Evolutionary conservation across 2,888 invertebrate species (phyloP), one percentile per base, ranked within the genome.

Genomic region (Magallana nippona): DNA sequence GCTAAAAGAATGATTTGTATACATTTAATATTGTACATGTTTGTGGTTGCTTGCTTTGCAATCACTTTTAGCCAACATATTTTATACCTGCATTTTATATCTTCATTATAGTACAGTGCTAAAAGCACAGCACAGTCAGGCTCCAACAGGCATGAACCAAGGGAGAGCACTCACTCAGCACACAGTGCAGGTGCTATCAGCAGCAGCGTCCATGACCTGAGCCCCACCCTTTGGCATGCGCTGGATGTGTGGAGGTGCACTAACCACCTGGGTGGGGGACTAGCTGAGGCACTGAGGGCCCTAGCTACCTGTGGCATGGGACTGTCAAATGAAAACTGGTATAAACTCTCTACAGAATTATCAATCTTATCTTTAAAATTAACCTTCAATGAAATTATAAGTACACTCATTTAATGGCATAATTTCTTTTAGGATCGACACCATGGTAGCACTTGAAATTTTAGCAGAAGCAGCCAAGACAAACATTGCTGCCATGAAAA

Each of bases 241-340:
- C 90, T 94, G 55, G 94, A 94, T 88, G 93, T 94, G 11, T 94
- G 94, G 94, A 88, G 93, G n/a, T 94, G 93, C 87, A 92, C 92
- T 11, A 92, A 91, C 83, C 90, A 91, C 78, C 88, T 91, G 8
- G 87, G 91, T 80, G 91, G 92, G 10, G 92, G 93, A 0, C 87
- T 93, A 5, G 82, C 84, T 1, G 91, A 92, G 57, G 93, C 94
- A 8, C 88, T 94, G 10, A 88, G 87, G 27, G 92, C 93, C 1
- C 89, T 94, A 32, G 90, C 90, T 56, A 90, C 91, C 60, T 94
- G 94, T 89, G 93, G 92, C 19, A 89, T 89, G 84, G 92, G 92
- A 5, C 89, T 94, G 11, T 91, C 91, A 17, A 90, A 90, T 87
- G 93, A 94, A 86, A 94, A 91, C 83, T 94, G 94, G 93, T 93